Base-by-base conservation (phyloP, 2,797 vertebrate genomes). In the Thaleichthys pacificus region DNA sequence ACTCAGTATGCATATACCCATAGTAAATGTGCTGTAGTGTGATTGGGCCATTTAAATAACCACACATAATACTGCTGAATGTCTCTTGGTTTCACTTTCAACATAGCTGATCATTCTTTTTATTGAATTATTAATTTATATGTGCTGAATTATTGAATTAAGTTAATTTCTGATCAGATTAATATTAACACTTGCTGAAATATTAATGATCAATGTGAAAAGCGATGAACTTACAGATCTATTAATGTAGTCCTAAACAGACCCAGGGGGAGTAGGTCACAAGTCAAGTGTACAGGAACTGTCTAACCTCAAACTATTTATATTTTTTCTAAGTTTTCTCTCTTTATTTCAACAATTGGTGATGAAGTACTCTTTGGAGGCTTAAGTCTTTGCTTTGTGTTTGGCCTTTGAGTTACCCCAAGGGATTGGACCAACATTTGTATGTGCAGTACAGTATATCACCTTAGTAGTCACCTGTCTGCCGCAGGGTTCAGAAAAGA, bases 121-220 rank as follows among this genome's bases (percentile, higher is more conserved):
- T 84, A 83, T 85, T 93, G 83, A 91, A 93, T 93, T 86, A 93
- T 93, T 93, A 73, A 93, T 92, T 80, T 85, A 67, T 54, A 21
- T 74, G 22, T 76, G 82, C 84, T 93, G 75, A 92, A 93, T 93
- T 89, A 93, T 92, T 92, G 85, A 90, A 78, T 83, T 69, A 86
- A 85, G 89, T 92, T 92, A 92, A 92, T 92, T 92, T 91, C 86
- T 91, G 88, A 93, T 93, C 91, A 87, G 87, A 92, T 93, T 91
- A 93, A 93, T 93, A 91, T 93, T 90, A 91, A 90, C 83, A 88
- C 85, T 84, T 56, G 28, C 70, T 93, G 65, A 93, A 93, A 93
- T 91, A 93, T 92, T 90, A 78, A 92, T 89, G 83, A 42, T 66
- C 42, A 63, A 74, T 85, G 87, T 88, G 87, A 79, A 79, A 89